Evolutionary conservation across 2,113 vertebrate species (phyloP).

Genomic region (Mesocricetus auratus): DNA sequence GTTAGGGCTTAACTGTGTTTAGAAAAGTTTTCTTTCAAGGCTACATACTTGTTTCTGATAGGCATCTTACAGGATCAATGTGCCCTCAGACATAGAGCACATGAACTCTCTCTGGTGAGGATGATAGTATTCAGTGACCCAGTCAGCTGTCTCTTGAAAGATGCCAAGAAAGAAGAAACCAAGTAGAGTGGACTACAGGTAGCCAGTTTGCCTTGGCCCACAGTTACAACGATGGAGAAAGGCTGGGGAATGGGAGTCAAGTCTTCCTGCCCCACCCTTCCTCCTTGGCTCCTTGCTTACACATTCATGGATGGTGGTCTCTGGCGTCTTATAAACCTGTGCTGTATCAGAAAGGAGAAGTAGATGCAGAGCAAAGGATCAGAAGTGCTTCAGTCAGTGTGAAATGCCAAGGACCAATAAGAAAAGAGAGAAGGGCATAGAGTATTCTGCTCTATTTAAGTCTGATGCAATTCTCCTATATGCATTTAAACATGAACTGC

Average conservation of each 20-base stretch:
- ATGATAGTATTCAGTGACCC: background rate
- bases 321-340: too few species aligned
- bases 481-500: background rate
- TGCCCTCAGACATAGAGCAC: background rate
- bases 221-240: background rate
- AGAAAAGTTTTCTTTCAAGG: background rate
- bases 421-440: background rate
- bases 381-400: background rate
- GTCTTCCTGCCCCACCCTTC: background rate
- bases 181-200: background rate
- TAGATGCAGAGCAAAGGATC: background rate
- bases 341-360: background rate
- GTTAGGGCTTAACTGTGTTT: background rate
- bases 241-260: background rate
- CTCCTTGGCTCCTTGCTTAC: background rate
- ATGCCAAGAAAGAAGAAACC: background rate
- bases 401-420: background rate
- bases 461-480: background rate
- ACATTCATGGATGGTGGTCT: background rate
- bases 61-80: background rate
- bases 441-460: background rate
- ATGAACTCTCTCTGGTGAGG: background rate
- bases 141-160: background rate
- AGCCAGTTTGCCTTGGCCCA: background rate
- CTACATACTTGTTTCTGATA: background rate